phyloP scores from a whole-genome alignment of 2,797 vertebrate genomes.

The Spea hammondii region DNA sequence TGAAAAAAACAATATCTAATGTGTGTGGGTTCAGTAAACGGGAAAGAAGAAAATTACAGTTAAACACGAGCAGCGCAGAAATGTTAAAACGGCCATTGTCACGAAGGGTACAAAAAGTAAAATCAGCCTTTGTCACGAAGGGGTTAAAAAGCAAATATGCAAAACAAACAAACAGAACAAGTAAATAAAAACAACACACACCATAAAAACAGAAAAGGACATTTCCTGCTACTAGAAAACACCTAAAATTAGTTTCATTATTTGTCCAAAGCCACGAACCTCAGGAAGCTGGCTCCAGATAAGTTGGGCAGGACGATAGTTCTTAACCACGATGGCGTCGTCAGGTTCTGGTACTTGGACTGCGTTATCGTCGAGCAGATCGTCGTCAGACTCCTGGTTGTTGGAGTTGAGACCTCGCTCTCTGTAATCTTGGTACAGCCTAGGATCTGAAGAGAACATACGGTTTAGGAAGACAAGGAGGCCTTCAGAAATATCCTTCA shows the following conservation, averaged over 20 bases:
- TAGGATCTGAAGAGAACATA: constrained; percentile 73
- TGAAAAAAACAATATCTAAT: too few relatives aligned
- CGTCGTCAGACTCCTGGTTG: constrained; percentile 78
- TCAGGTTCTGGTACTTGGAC: constrained; percentile 61
- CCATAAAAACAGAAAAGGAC: too few relatives aligned
- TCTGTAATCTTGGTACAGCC: constrained; percentile 90
- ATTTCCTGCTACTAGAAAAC: too few relatives aligned
- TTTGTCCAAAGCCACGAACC: constrained; percentile 63
- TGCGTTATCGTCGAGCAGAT: constrained; percentile 71
- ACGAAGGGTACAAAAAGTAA: too few relatives aligned
- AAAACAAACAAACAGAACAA: neutral
- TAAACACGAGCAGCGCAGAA: too few relatives aligned
- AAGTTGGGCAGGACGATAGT: constrained; percentile 78
- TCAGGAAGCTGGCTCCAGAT: constrained; percentile 94
- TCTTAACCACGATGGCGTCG: constrained; percentile 82
- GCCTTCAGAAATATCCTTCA: neutral
- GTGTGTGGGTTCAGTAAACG: too few relatives aligned
- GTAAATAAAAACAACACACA: too few relatives aligned
- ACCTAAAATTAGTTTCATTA: neutral
- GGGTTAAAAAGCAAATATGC: neutral
- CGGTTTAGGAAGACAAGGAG: neutral
- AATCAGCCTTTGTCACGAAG: too few relatives aligned
- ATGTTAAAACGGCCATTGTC: too few relatives aligned
- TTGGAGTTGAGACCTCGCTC: constrained; percentile 86
- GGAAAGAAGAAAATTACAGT: too few relatives aligned